These are phyloP conservation scores for Aldrovandia affinis DNA, from an alignment of 2,797 vertebrate species.

Conservation along the genomic window DNA sequence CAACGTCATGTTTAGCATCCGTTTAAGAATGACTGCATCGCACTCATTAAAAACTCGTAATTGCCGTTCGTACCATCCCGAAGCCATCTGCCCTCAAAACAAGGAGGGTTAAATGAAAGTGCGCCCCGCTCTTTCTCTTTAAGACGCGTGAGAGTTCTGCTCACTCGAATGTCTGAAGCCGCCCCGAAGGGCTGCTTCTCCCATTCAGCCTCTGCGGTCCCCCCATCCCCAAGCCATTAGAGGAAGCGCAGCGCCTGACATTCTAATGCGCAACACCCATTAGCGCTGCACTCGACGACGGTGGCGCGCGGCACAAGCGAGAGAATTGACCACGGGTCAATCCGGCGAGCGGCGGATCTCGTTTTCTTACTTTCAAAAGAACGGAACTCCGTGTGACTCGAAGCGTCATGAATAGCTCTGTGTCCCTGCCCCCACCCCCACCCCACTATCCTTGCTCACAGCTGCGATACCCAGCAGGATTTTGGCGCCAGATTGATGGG, in stretches of 20 bases:
- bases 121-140: not conserved
- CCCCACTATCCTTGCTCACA: not conserved
- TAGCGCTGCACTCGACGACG: not conserved
- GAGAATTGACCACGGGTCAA: not conserved
- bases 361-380: not conserved
- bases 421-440: not conserved
- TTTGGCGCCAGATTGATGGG: not conserved
- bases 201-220: not conserved
- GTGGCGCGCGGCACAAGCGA: not conserved
- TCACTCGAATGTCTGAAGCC: not conserved
- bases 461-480: conserved; percentile 8
- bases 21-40: not conserved
- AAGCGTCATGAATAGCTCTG: conserved; percentile 1
- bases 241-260: not conserved
- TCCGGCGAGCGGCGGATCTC: not conserved
- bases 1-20: not conserved
- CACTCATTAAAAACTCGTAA: not conserved
- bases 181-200: not conserved
- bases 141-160: not conserved
- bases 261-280: not conserved
- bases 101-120: not conserved
- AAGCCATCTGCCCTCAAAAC: not conserved
- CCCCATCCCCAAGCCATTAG: not conserved
- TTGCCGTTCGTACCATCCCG: not conserved
- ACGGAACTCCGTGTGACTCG: not conserved